These are phyloP conservation scores for Oithona nana DNA, from an alignment of 2,888 invertebrate genomes.

Conservation along the genomic window DNA sequence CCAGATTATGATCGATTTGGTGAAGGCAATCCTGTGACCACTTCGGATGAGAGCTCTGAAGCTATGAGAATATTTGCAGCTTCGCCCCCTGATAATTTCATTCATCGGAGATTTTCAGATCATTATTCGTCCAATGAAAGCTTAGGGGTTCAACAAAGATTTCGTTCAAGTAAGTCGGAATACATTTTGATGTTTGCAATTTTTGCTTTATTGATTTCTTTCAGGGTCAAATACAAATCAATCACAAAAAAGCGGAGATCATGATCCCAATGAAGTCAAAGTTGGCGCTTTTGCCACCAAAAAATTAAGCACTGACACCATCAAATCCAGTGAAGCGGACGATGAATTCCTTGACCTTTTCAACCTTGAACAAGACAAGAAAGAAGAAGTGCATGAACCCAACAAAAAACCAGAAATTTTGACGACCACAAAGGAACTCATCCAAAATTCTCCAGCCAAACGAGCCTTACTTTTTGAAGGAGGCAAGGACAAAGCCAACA, in stretches of 20 bases:
- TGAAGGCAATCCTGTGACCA: not conserved
- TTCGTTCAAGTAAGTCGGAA: not conserved
- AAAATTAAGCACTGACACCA: not conserved
- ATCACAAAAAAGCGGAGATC: not conserved
- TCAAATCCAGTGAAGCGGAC: not conserved
- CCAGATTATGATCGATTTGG: not conserved
- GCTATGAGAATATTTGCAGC: constrained; percentile 11
- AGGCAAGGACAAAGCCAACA: not conserved
- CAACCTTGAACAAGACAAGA: not conserved
- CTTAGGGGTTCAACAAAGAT: not conserved
- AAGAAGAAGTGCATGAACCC: not conserved
- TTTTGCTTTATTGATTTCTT: too few relatives aligned
- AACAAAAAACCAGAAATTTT: too few relatives aligned
- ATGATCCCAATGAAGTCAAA: not conserved
- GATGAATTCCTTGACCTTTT: not conserved
- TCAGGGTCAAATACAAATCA: not conserved
- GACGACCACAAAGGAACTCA: too few relatives aligned
- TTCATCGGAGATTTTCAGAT: not conserved
- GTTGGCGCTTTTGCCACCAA: constrained; percentile 1
- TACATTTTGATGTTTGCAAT: too few relatives aligned
- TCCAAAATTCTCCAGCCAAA: not conserved
- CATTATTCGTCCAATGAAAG: not conserved
- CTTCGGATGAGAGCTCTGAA: constrained; percentile 9
- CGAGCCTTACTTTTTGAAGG: not conserved
- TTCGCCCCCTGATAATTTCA: not conserved